Conservation (phyloP, 2,888 invertebrate species). For the Lapara coniferarum region DNA sequence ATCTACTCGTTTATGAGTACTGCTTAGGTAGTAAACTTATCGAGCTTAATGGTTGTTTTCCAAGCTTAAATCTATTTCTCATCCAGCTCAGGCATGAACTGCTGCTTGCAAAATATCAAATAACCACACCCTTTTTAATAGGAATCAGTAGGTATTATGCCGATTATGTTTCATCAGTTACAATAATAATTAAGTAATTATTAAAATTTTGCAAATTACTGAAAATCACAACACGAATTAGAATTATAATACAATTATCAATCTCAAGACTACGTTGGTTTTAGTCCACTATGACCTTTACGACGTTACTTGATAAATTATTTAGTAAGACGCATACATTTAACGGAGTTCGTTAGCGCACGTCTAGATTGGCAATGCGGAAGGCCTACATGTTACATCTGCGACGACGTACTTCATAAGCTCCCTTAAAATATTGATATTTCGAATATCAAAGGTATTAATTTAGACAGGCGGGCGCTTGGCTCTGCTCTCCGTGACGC, state of each 20-base stretch:
- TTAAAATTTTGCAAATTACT: no score
- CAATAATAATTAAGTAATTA: no score
- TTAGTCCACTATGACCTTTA: slow-evolving; percentile 22
- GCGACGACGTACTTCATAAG: slow-evolving; percentile 72
- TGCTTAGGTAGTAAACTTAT: no score
- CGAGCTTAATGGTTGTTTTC: no score
- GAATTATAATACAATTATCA: neutral
- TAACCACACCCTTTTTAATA: no score
- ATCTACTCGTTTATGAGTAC: no score
- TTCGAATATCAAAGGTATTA: slow-evolving; percentile 81
- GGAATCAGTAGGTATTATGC: no score
- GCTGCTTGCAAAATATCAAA: no score
- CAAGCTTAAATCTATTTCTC: no score
- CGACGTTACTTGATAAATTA: slow-evolving; percentile 43
- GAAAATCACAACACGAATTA: no score
- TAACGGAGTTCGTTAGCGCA: slow-evolving; percentile 59
- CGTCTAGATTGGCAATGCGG: slow-evolving; percentile 68
- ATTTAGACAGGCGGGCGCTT: slow-evolving; percentile 71
- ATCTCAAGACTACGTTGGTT: neutral
- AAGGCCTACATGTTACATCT: slow-evolving; percentile 66
- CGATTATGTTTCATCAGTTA: no score
- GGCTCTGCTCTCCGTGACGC: slow-evolving; percentile 57
- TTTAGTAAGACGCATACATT: slow-evolving; percentile 50
- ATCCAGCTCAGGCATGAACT: no score
- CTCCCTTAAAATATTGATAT: slow-evolving; percentile 80